These are phyloP conservation scores for Ceyx melanurus DNA, from an alignment of 2,113 vertebrate species.

Conservation along the genomic window DNA sequence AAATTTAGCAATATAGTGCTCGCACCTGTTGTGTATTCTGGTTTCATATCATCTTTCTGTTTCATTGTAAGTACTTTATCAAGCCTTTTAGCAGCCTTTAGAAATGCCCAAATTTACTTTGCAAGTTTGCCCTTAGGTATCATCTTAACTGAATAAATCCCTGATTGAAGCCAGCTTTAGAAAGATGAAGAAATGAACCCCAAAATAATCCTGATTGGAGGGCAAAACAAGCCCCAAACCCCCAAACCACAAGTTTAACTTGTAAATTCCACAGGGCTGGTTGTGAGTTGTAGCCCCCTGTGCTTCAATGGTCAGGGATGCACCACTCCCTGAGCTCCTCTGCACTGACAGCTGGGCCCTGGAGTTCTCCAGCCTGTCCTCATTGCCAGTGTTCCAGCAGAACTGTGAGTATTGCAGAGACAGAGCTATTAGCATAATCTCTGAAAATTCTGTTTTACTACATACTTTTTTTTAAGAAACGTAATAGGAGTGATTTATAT, in stretches of 20 bases:
- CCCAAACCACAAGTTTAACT: background rate
- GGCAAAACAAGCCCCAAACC: too few relatives aligned
- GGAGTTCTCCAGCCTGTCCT: background rate
- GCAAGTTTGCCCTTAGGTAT: background rate
- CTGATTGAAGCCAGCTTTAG: background rate
- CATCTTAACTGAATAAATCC: background rate
- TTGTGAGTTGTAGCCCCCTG: background rate
- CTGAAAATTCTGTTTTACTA: background rate
- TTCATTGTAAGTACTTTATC: background rate
- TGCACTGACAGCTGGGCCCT: background rate
- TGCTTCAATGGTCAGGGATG: background rate
- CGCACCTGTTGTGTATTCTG: background rate
- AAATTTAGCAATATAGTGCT: background rate
- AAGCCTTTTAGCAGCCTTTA: background rate
- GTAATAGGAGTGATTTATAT: background rate
- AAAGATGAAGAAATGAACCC: background rate
- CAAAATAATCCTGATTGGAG: background rate
- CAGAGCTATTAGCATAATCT: background rate
- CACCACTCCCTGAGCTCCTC: background rate
- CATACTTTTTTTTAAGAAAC: background rate
- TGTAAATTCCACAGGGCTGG: background rate
- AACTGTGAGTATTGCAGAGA: background rate
- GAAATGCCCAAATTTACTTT: background rate
- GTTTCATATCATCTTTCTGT: background rate
- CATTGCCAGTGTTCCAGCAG: background rate